Evolutionary conservation across 1,140 invertebrate species (phyloP).

Genomic region (Pachypsylla venusta): DNA sequence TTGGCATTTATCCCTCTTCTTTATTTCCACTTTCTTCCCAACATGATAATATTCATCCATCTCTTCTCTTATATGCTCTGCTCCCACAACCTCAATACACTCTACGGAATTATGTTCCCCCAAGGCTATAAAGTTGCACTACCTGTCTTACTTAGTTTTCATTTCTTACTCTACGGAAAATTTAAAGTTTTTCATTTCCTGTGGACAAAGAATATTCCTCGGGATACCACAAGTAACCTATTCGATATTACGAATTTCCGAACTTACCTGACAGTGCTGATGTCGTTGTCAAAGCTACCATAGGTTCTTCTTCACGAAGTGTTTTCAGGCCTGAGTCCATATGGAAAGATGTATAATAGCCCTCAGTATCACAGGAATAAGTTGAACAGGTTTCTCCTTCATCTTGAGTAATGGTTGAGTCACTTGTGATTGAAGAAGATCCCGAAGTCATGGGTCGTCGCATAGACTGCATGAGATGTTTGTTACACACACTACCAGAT

Average conservation of each 20-base stretch:
- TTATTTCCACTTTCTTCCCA: too few species aligned
- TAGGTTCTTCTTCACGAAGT: slow-evolving; percentile 56
- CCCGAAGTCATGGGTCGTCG: slow-evolving; percentile 19
- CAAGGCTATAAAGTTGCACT: too few species aligned
- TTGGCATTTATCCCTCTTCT: too few species aligned
- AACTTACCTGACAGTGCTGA: slow-evolving; percentile 34
- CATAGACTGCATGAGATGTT: slow-evolving; percentile 13
- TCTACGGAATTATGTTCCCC: too few species aligned
- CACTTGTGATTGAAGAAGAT: slow-evolving; percentile 66
- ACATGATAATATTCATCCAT: too few species aligned
- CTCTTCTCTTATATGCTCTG: too few species aligned
- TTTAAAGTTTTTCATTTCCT: too few species aligned
- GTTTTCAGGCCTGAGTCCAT: slow-evolving; percentile 86
- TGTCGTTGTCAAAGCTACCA: slow-evolving; percentile 9
- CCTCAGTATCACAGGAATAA: slow-evolving; percentile 90
- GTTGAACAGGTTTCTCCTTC: slow-evolving; percentile 83
- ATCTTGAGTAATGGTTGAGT: slow-evolving; percentile 70
- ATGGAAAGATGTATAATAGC: slow-evolving; percentile 94
- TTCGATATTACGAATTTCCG: neutral
- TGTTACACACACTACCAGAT: slow-evolving; percentile 35
- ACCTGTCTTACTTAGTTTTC: too few species aligned
- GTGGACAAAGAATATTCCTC: too few species aligned
- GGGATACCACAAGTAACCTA: neutral
- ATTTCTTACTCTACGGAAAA: too few species aligned
- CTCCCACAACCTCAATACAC: too few species aligned